A percentile compares a stretch with the other conserved stretches of the same genome.
Evolutionary conservation across 2,888 invertebrate genomes (phyloP).

Genomic region (Melieria picta): DNA sequence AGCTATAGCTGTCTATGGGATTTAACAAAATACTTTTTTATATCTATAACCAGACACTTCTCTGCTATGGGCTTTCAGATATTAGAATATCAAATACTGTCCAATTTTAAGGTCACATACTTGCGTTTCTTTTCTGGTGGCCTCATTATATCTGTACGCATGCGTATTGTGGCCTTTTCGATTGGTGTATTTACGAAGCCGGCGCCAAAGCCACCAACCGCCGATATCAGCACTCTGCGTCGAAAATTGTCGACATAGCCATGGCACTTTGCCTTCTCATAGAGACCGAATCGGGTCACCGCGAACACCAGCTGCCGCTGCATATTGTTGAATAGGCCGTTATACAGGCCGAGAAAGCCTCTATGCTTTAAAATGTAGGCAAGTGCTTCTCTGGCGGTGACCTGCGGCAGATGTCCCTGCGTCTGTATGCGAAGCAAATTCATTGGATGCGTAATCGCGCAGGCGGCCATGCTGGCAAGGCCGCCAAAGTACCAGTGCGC

Average conservation of each 20-base stretch:
- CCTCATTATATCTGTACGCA: constrained; percentile 28
- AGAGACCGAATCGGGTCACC: constrained; percentile 29
- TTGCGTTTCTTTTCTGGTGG: constrained; percentile 20
- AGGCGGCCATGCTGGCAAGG: constrained; percentile 19
- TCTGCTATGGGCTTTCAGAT: too few species aligned
- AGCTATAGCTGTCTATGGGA: too few species aligned
- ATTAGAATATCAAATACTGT: background rate
- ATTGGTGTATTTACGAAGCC: constrained; percentile 26
- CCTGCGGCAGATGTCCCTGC: background rate
- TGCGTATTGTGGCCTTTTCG: constrained; percentile 29
- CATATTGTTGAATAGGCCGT: constrained; percentile 15
- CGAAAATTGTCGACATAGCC: constrained; percentile 14
- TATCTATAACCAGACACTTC: too few species aligned
- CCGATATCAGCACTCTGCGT: constrained; percentile 10
- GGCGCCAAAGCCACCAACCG: constrained; percentile 22
- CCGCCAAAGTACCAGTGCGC: constrained; percentile 33
- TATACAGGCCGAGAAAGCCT: constrained; percentile 28
- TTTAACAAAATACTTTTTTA: too few species aligned
- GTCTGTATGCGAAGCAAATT: constrained; percentile 25
- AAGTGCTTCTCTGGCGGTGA: background rate
- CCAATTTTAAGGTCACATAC: constrained; percentile 12
- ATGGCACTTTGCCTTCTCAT: constrained; percentile 16
- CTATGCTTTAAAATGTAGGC: background rate
- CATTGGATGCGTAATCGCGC: constrained; percentile 35
- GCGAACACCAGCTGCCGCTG: constrained; percentile 25